Evolutionary conservation across 2,113 vertebrate species (phyloP).

Genomic region (Trogon surrucura): DNA sequence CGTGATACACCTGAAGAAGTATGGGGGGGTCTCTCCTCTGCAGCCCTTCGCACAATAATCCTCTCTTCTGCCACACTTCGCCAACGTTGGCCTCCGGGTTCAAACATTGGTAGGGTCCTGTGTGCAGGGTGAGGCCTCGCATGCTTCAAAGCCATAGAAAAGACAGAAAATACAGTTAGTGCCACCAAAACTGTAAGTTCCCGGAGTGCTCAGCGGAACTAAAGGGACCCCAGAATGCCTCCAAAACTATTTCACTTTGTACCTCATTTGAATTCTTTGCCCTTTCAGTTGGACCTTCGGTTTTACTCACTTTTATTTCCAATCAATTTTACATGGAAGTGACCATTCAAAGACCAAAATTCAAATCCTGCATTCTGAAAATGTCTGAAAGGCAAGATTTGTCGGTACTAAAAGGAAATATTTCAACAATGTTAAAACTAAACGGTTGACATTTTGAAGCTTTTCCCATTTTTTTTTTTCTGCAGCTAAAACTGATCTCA

Average conservation of each 20-base stretch:
- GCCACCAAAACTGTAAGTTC: background rate
- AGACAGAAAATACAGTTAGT: background rate
- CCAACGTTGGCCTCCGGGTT: background rate
- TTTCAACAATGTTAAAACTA: conserved; percentile 19
- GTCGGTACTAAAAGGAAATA: background rate
- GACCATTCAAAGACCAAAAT: conserved; percentile 1
- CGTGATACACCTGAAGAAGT: background rate
- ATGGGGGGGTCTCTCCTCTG: background rate
- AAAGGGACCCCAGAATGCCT: background rate
- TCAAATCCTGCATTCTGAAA: background rate
- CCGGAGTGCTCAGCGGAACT: background rate
- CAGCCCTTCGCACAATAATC: background rate
- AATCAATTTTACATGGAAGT: background rate
- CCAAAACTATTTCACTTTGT: background rate
- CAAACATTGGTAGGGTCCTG: background rate
- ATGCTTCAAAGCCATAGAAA: background rate
- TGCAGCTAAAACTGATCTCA: background rate
- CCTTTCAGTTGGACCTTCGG: background rate
- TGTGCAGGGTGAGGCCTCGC: background rate
- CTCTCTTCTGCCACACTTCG: background rate
- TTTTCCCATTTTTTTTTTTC: background rate
- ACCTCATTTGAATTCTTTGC: background rate
- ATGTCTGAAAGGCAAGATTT: background rate
- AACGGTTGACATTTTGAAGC: background rate
- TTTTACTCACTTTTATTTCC: background rate